Base-by-base conservation (phyloP, 2,888 invertebrate genomes). In the Erynnis tages region DNA sequence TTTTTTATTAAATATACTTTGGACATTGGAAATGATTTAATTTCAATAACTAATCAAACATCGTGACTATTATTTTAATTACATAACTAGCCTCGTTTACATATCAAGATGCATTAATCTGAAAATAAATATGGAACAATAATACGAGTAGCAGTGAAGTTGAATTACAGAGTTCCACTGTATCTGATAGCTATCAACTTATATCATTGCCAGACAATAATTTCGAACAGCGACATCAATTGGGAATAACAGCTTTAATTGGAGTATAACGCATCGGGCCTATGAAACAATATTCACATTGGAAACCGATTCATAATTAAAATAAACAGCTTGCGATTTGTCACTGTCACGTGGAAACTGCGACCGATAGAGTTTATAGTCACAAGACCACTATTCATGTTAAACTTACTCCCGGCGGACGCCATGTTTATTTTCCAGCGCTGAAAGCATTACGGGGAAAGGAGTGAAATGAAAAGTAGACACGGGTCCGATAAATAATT, bases 401-500 rank as follows among this genome's bases (percentile, higher is more conserved):
- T 34, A 27, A 76, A 71, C 72, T 55, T 69, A 79, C 78, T 82
- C 83, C 85, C 86, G 63, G 60, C 59, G 81, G 85, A 75, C 68
- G 76, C 81, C 85, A 79, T 77, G 79, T 86, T 82, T 85, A 82
- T 79, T 82, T 73, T 65, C 71, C 65, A 50, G 66, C 41, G 34
- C 72, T 79, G 80, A 83, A 82, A 83, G 82, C 77, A 63, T 73
- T 76, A 64, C 71, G 69, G 61, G 72, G 58, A 83, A 87, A 83
- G 84, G 85, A 85, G 86, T 88, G 78, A 87, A 87, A 87, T 84
- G 86, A 85, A 88, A 88, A 84, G 88, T 82, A 88, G 87, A 88
- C 87, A 86, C 69, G 86, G 88, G 87, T 86, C 84, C 87, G 83
- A 88, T 89, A 89, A 88, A 89, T 89, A 88, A 89, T 88, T 86